Percentiles rank a stretch among this genome's conserved stretches.
Conservation (phyloP, 64 coral and sea anemone species). For the Montipora sp. region DNA sequence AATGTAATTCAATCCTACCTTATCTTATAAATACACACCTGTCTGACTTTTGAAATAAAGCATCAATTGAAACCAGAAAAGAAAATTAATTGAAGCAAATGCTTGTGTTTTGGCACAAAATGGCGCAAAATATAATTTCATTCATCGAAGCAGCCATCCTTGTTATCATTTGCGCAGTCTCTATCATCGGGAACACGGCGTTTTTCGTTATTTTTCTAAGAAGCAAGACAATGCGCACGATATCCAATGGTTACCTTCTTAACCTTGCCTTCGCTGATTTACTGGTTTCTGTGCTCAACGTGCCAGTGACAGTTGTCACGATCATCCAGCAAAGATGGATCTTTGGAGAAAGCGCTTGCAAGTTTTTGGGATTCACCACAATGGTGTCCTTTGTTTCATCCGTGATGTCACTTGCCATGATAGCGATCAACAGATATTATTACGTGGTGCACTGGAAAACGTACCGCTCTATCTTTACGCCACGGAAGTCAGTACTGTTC, state of each 20-base stretch:
- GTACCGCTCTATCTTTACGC: conserved; percentile 18
- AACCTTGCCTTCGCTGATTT: conserved; percentile 55
- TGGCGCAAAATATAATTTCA: background rate
- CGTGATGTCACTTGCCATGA: conserved; percentile 38
- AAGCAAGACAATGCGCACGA: background rate
- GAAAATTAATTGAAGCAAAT: background rate
- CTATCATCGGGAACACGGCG: conserved; percentile 1
- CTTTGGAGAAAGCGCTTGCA: conserved; percentile 33
- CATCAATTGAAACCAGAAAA: background rate
- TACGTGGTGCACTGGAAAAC: conserved; percentile 67
- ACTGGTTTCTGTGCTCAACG: conserved; percentile 23
- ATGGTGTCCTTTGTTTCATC: conserved; percentile 48
- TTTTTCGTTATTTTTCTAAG: conserved; percentile 25
- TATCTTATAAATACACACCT: no score
- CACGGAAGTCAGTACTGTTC: background rate
- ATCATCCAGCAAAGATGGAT: conserved; percentile 31
- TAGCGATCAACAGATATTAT: conserved; percentile 54
- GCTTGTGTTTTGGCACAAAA: background rate
- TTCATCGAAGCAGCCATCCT: background rate
- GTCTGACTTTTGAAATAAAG: no score
- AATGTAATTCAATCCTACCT: no score
- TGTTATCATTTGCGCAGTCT: background rate
- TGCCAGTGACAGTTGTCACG: conserved; percentile 26
- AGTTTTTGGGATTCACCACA: conserved; percentile 19
- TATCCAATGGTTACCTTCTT: conserved; percentile 18